Conservation (phyloP, 2,113 vertebrate species). For the Gambusia holbrooki region DNA sequence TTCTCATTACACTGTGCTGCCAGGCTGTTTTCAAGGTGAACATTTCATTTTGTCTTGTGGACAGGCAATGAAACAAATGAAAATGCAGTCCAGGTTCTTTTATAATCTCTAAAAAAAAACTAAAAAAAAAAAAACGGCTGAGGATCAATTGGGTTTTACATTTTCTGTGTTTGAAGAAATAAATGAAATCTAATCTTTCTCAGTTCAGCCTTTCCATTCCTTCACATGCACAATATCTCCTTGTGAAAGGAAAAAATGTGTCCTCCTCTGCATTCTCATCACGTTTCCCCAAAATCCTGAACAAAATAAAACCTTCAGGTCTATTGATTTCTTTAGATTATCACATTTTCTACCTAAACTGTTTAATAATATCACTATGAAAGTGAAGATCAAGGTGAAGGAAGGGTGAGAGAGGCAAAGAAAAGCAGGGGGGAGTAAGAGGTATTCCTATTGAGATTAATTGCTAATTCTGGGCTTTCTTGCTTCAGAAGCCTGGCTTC, state of each 20-base stretch:
- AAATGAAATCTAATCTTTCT: neutral
- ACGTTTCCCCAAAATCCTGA: conserved; percentile 41
- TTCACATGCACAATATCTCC: conserved; percentile 2
- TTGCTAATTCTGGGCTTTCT: conserved; percentile 35
- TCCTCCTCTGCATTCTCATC: conserved; percentile 54
- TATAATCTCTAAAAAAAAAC: neutral
- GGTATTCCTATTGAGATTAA: conserved; percentile 35
- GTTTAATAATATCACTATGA: conserved; percentile 51
- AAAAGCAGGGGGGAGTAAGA: conserved; percentile 1
- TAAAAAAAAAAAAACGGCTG: conserved; percentile 5
- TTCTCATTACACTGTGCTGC: neutral
- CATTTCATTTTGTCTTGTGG: conserved; percentile 29
- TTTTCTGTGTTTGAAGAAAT: conserved; percentile 10
- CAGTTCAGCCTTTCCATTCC: neutral
- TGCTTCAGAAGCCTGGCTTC: conserved; percentile 47
- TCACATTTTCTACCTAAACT: conserved; percentile 50
- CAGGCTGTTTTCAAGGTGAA: conserved; percentile 29
- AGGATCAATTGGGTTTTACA: neutral
- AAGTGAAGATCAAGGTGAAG: conserved; percentile 48
- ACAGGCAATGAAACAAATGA: neutral
- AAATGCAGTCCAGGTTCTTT: conserved; percentile 7
- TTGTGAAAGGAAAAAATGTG: conserved; percentile 24
- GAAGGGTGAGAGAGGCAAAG: conserved; percentile 1
- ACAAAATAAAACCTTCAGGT: conserved; percentile 10
- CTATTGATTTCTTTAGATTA: conserved; percentile 46